phyloP scores from a whole-genome alignment of 2,888 invertebrate genomes.

The Blastobasis adustella region DNA sequence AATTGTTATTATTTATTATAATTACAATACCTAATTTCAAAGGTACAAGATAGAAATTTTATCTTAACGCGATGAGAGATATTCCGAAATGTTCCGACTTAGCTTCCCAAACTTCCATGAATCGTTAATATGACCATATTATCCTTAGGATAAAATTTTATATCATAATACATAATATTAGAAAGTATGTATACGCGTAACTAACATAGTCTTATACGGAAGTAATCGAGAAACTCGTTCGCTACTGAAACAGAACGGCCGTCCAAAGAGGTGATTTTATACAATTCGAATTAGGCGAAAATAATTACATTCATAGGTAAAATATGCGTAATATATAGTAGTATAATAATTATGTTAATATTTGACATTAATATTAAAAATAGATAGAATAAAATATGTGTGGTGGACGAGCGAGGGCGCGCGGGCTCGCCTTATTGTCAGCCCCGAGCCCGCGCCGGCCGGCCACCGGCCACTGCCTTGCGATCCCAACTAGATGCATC shows the following conservation, averaged over 20 bases:
- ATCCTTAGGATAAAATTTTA: slow-evolving; percentile 74
- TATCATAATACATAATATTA: slow-evolving; percentile 70
- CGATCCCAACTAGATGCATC: slow-evolving; percentile 60
- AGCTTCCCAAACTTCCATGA: slow-evolving; percentile 63
- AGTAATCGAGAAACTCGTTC: slow-evolving; percentile 65
- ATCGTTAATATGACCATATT: slow-evolving; percentile 67
- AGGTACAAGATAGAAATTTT: slow-evolving; percentile 72
- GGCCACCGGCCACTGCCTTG: slow-evolving; percentile 10
- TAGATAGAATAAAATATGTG: slow-evolving; percentile 73
- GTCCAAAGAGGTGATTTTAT: slow-evolving; percentile 70
- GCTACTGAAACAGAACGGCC: slow-evolving; percentile 68
- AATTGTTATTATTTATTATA: slow-evolving; percentile 71
- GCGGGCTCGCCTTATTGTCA: slow-evolving; percentile 4
- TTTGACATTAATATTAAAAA: slow-evolving; percentile 75
- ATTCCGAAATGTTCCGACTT: slow-evolving; percentile 68
- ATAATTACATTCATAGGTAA: slow-evolving; percentile 73
- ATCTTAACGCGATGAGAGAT: slow-evolving; percentile 73
- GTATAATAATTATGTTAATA: slow-evolving; percentile 72
- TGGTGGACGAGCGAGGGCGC: slow-evolving; percentile 63
- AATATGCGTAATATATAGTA: slow-evolving; percentile 70
- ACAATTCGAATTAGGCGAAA: slow-evolving; percentile 74
- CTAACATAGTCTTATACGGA: slow-evolving; percentile 72
- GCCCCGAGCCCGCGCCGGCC: slow-evolving; percentile 16
- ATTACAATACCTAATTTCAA: slow-evolving; percentile 73
- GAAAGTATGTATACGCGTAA: slow-evolving; percentile 71